Evolutionary conservation across 2,888 invertebrate species (phyloP).

Genomic region (Nemoura dubitans): DNA sequence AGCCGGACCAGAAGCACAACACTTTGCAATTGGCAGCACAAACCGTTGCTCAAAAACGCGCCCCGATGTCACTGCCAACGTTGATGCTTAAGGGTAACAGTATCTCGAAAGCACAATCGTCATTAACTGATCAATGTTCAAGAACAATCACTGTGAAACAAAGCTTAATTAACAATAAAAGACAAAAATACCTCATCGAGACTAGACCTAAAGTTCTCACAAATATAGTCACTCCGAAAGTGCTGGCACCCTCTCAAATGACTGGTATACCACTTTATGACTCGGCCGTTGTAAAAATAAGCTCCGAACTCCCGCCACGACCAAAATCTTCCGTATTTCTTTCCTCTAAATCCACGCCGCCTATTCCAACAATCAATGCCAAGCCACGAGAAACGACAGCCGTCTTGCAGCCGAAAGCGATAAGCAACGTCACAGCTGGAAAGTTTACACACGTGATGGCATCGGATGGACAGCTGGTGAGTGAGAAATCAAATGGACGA

Average conservation of each 20-base stretch:
- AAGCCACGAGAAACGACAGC: neutral
- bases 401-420: neutral
- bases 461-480: constrained; percentile 14
- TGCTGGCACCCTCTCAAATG: neutral
- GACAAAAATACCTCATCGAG: neutral
- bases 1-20: neutral
- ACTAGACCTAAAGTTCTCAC: neutral
- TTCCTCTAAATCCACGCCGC: neutral
- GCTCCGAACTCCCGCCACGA: neutral
- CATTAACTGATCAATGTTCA: neutral
- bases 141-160: neutral
- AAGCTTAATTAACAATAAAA: neutral
- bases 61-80: neutral
- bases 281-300: neutral
- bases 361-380: neutral
- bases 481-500: neutral
- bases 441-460: constrained; percentile 13
- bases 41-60: neutral
- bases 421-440: neutral
- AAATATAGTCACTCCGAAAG: neutral
- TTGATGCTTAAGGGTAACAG: neutral
- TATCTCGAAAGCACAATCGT: neutral
- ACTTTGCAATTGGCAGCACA: neutral
- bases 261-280: neutral
- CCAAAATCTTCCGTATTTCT: neutral